A percentile compares a stretch with the other conserved stretches of the same genome.
phyloP scores from a whole-genome alignment of 1,140 invertebrate species.

The Formica exsecta region DNA sequence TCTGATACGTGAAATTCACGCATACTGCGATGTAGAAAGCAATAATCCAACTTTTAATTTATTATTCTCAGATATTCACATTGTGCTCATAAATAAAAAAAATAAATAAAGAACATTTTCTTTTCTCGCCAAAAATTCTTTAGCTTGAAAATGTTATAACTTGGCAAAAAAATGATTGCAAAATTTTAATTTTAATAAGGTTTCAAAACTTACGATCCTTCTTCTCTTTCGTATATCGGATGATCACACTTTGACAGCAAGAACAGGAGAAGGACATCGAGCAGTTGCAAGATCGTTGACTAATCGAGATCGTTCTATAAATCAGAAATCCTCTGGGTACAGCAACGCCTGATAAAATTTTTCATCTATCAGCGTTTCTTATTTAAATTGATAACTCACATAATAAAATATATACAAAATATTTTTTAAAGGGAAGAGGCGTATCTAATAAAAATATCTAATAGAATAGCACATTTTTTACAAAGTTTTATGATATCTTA shows the following conservation, averaged over 20 bases:
- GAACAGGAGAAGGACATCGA: constrained; percentile 63
- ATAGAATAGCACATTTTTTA: too few relatives aligned
- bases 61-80: not conserved
- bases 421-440: not conserved
- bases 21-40: constrained; percentile 76
- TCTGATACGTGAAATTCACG: constrained; percentile 78
- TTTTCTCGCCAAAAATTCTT: too few relatives aligned
- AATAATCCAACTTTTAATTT: not conserved
- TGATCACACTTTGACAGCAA: constrained; percentile 78
- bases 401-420: constrained; percentile 4
- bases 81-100: constrained; percentile 55
- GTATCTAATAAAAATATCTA: too few relatives aligned
- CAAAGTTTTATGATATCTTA: not conserved
- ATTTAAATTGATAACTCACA: not conserved
- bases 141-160: too few relatives aligned
- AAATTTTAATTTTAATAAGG: too few relatives aligned
- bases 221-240: constrained; percentile 66
- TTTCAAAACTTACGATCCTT: constrained; percentile 74
- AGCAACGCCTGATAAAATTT: constrained; percentile 35
- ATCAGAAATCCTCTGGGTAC: constrained; percentile 61
- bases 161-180: too few relatives aligned
- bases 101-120: constrained; percentile 36
- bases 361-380: not conserved
- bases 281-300: constrained; percentile 74
- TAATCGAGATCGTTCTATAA: constrained; percentile 63